phyloP scores from a whole-genome alignment of 2,113 vertebrate genomes.

The Mesoclemmys tuberculata region DNA sequence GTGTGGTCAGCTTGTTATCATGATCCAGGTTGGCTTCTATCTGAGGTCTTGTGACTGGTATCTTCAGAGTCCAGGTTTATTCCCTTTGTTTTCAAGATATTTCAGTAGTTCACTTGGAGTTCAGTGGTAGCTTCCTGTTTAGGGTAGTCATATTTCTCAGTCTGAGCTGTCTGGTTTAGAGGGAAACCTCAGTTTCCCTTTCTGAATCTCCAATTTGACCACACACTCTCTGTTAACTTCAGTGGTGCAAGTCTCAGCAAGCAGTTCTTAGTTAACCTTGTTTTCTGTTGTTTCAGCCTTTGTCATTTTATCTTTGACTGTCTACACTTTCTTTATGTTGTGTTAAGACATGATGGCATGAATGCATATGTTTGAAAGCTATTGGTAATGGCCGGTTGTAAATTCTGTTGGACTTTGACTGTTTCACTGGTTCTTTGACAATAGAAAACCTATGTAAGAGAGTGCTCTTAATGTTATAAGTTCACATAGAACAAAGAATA shows the following conservation, averaged over 20 bases:
- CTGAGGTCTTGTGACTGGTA: background rate
- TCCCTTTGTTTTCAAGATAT: fast-evolving
- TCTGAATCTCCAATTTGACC: background rate
- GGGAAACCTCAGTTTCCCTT: background rate
- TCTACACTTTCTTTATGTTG: background rate
- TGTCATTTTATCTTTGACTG: background rate
- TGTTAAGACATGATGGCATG: background rate
- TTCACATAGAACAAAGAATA: background rate
- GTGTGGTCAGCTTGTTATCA: background rate
- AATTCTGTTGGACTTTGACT: background rate
- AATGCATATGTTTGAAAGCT: background rate
- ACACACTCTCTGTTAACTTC: background rate
- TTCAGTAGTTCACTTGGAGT: background rate
- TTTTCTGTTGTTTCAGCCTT: background rate
- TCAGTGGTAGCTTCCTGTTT: background rate
- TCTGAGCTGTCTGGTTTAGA: background rate
- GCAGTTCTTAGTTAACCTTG: background rate
- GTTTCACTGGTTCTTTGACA: background rate
- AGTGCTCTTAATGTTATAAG: background rate
- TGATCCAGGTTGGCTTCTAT: background rate
- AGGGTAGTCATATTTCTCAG: background rate
- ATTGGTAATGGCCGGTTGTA: background rate
- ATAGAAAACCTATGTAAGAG: background rate
- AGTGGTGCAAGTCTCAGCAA: too few species aligned
- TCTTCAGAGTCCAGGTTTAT: background rate